Percentiles rank a stretch among this genome's conserved stretches.
phyloP scores from a whole-genome alignment of 2,113 vertebrate species.

The Indri indri region DNA sequence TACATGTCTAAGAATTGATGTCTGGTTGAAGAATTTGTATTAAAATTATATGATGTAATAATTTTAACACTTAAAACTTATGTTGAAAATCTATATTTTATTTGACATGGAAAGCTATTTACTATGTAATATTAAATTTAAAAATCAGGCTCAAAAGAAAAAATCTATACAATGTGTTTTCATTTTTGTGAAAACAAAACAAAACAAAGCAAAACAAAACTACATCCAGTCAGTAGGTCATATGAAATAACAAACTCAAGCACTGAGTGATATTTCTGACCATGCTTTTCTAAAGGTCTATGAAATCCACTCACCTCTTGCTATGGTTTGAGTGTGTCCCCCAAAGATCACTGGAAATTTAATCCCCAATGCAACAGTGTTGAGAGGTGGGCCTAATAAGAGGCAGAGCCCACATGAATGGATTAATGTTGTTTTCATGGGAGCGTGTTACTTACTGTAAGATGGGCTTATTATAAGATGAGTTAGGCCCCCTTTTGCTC shows the following conservation, averaged over 20 bases:
- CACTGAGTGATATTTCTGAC: fast-evolving
- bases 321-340: background rate
- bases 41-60: background rate
- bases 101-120: background rate
- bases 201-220: background rate
- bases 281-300: background rate
- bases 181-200: background rate
- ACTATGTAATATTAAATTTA: background rate
- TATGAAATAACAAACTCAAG: background rate
- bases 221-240: background rate
- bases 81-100: background rate
- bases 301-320: background rate
- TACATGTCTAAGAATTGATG: background rate
- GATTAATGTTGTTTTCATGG: background rate
- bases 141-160: background rate
- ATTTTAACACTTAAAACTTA: background rate
- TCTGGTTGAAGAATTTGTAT: background rate
- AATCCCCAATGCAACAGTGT: background rate
- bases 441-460: background rate
- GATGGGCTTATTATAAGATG: background rate
- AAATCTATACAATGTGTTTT: background rate
- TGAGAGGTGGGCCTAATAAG: background rate
- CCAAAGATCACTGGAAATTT: background rate
- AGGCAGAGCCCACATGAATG: background rate
- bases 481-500: background rate